phyloP scores from a whole-genome alignment of 2,113 vertebrate species.

The Amia ocellicauda region DNA sequence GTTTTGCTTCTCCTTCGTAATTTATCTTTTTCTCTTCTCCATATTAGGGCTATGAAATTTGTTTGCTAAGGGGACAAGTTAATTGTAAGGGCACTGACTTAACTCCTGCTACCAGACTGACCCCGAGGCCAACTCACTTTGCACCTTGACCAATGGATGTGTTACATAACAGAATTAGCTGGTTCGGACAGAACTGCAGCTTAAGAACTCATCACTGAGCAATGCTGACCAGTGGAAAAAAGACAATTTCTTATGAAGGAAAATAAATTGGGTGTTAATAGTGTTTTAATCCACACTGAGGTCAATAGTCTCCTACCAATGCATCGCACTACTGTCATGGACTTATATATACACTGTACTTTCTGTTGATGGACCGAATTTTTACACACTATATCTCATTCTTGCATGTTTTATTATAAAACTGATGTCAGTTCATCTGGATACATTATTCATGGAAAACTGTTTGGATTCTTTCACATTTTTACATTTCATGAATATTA shows the following conservation, averaged over 20 bases:
- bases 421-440: too few relatives aligned
- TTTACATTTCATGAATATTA: too few relatives aligned
- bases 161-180: background rate
- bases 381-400: too few relatives aligned
- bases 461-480: too few relatives aligned
- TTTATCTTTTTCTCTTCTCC: too few relatives aligned
- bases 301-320: background rate
- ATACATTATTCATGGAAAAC: too few relatives aligned
- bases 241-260: background rate
- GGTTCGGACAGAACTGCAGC: background rate
- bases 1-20: too few relatives aligned
- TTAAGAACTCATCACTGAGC: background rate
- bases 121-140: background rate
- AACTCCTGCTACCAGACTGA: background rate
- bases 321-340: background rate
- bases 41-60: too few relatives aligned
- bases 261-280: conserved; percentile 11
- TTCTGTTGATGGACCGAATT: too few relatives aligned
- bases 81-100: too few relatives aligned
- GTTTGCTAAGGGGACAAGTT: too few relatives aligned
- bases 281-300: background rate
- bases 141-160: background rate
- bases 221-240: background rate
- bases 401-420: too few relatives aligned
- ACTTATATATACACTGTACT: background rate